These are phyloP conservation scores for Scalopus aquaticus DNA, from an alignment of 2,113 vertebrate species.

Conservation along the genomic window DNA sequence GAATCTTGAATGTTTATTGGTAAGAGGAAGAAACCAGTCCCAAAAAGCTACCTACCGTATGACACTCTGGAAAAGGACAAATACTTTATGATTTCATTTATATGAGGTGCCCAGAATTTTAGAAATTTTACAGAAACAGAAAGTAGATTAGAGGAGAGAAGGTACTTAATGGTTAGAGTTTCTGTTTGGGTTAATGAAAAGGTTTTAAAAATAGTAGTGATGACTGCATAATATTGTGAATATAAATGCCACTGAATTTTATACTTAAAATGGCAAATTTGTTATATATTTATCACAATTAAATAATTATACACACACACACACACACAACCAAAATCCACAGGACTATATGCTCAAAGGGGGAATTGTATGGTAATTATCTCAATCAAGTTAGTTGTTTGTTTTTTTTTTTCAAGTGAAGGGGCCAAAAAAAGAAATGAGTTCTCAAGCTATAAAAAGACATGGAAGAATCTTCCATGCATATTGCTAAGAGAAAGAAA, in stretches of 20 bases:
- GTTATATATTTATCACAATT: too few species aligned
- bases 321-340: not conserved
- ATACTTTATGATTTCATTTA: not conserved
- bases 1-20: too few species aligned
- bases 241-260: not conserved
- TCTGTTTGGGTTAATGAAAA: not conserved
- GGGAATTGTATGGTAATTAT: not conserved
- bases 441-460: constrained; percentile 48
- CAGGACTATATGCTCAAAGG: not conserved
- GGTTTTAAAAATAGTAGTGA: not conserved
- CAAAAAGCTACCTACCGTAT: too few species aligned
- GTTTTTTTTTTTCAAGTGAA: not conserved
- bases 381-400: not conserved
- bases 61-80: not conserved
- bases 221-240: not conserved
- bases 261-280: constrained; percentile 10
- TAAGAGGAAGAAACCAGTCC: too few species aligned
- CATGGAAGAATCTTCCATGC: not conserved
- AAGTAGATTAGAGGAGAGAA: not conserved
- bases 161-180: not conserved
- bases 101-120: not conserved
- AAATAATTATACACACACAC: too few species aligned
- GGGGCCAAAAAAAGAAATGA: not conserved
- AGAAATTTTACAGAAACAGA: not conserved
- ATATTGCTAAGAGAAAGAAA: constrained; percentile 13